Percentiles rank a stretch among this genome's conserved stretches.
Evolutionary conservation across 2,888 invertebrate species (phyloP).

Genomic region (Pseudanteris insignis): DNA sequence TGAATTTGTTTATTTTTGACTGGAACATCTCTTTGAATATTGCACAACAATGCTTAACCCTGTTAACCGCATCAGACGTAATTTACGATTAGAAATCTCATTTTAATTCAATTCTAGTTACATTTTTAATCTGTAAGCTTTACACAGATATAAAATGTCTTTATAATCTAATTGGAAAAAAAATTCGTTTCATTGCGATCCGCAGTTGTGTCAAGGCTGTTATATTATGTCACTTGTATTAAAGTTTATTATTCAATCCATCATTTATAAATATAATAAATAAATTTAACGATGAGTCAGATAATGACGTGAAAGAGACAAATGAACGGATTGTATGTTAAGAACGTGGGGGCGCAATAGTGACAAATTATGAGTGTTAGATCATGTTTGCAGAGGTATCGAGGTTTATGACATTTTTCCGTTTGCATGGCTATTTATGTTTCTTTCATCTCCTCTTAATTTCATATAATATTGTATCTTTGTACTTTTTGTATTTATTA

Average conservation of each 20-base stretch:
- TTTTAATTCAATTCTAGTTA: no score
- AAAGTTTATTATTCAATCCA: constrained; percentile 27
- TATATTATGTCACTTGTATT: constrained; percentile 17
- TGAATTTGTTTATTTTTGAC: no score
- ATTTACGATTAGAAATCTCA: no score
- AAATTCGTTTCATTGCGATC: neutral
- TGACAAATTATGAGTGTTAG: constrained; percentile 40
- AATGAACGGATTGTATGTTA: constrained; percentile 42
- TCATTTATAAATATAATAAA: constrained; percentile 35
- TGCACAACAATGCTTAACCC: no score
- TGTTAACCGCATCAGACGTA: no score
- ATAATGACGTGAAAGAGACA: constrained; percentile 35
- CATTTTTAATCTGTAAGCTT: no score
- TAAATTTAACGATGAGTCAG: constrained; percentile 43
- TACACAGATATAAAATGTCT: no score
- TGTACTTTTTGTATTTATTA: no score
- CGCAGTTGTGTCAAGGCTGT: constrained; percentile 20
- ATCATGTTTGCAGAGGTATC: constrained; percentile 38
- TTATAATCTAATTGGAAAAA: no score
- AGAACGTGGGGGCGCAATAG: constrained; percentile 40
- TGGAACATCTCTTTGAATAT: no score
- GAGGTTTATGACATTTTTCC: constrained; percentile 43
- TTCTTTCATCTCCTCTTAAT: constrained; percentile 28
- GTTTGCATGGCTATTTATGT: constrained; percentile 28
- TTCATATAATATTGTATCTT: constrained; percentile 22